A percentile compares a stretch with the other conserved stretches of the same genome.
These are phyloP conservation scores for Callinectes sapidus DNA, from an alignment of 2,888 invertebrate genomes.

Conservation along the genomic window DNA sequence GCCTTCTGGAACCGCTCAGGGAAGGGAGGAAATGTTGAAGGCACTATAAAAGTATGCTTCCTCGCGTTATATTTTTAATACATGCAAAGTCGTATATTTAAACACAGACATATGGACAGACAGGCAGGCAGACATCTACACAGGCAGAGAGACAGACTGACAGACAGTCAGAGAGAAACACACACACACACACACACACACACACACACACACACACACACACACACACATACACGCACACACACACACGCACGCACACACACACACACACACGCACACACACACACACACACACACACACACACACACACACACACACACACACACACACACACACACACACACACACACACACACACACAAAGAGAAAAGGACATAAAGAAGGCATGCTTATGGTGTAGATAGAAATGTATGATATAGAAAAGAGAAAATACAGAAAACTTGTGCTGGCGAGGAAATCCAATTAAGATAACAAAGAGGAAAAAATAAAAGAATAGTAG, in stretches of 20 bases:
- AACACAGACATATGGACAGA: neutral
- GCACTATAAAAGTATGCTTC: neutral
- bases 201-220: conserved; percentile 41
- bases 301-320: no score
- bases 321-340: no score
- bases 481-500: neutral
- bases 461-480: neutral
- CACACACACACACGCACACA: conserved; percentile 25
- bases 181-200: conserved; percentile 35
- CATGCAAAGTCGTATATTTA: neutral
- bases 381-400: neutral
- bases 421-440: neutral
- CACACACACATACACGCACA: conserved; percentile 6
- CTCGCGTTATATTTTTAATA: neutral
- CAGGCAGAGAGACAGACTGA: neutral
- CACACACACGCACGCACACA: conserved; percentile 25
- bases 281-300: no score
- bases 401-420: neutral
- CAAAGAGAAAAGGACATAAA: neutral
- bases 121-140: neutral
- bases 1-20: neutral
- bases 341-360: no score
- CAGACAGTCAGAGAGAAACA: neutral
- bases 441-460: neutral
- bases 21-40: neutral